These are phyloP conservation scores for Coreius guichenoti DNA, from an alignment of 2,797 vertebrate species.

Conservation along the genomic window DNA sequence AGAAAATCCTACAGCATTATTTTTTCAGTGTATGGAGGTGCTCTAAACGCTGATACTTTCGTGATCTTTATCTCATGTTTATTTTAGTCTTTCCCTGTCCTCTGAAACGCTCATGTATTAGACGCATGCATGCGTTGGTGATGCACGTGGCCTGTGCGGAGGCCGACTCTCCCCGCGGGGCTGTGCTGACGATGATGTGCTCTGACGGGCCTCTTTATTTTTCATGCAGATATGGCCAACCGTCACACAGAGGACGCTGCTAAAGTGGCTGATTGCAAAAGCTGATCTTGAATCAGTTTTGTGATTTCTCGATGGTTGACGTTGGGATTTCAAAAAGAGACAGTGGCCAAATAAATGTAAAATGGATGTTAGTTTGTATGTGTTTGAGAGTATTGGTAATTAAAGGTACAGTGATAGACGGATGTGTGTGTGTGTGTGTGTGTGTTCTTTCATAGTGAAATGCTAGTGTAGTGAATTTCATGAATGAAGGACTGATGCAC, in stretches of 20 bases:
- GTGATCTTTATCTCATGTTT: not conserved
- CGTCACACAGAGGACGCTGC: conserved; percentile 28
- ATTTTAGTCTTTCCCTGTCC: not conserved
- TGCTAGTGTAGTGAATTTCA: not conserved
- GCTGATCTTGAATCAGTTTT: conserved; percentile 11
- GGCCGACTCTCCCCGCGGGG: conserved; percentile 50
- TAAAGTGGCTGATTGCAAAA: not conserved
- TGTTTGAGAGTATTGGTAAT: not conserved
- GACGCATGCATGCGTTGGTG: conserved; percentile 1
- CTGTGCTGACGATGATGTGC: conserved; percentile 63
- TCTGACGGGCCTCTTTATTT: conserved; percentile 68
- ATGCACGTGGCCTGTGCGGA: not conserved
- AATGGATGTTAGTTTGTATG: conserved; percentile 4
- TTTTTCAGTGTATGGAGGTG: not conserved
- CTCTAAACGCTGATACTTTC: not conserved
- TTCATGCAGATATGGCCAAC: conserved; percentile 63
- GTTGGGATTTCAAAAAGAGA: not conserved
- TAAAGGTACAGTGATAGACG: not conserved
- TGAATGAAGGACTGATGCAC: conserved; percentile 16
- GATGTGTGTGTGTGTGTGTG: conserved; percentile 28
- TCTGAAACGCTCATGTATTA: conserved; percentile 22
- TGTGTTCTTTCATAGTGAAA: not conserved
- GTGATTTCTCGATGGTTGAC: conserved; percentile 29
- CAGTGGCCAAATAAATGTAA: not conserved
- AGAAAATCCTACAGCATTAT: not conserved